phyloP scores from a whole-genome alignment of 2,113 vertebrate genomes.

The Sterna hirundo region DNA sequence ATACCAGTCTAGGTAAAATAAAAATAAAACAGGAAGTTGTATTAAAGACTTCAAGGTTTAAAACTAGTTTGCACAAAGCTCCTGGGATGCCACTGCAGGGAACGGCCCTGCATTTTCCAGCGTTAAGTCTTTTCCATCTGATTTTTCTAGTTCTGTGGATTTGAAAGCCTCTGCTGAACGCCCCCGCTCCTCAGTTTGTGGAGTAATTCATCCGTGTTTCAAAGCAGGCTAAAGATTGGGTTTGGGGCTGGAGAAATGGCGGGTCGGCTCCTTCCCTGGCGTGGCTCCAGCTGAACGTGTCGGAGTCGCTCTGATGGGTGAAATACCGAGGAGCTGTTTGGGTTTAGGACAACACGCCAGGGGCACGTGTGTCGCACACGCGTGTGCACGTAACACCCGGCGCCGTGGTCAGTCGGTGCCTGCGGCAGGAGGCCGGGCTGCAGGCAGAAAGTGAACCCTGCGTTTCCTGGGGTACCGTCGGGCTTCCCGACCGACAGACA shows the following conservation, averaged over 20 bases:
- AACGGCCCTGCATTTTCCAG: neutral
- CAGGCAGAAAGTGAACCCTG: neutral
- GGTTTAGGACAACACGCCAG: accelerated
- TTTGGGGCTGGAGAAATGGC: neutral
- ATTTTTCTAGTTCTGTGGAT: constrained; percentile 34
- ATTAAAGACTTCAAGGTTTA: constrained; percentile 29
- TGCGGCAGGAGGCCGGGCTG: accelerated
- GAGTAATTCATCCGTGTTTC: constrained; percentile 13
- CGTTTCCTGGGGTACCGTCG: neutral
- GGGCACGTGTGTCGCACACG: accelerated
- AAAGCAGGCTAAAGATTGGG: neutral
- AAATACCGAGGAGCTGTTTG: accelerated
- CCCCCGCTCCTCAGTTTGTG: neutral
- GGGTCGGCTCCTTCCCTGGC: neutral
- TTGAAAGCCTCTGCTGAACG: neutral
- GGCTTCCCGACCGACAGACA: neutral
- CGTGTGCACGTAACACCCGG: accelerated
- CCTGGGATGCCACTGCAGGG: neutral
- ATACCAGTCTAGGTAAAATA: constrained; percentile 37
- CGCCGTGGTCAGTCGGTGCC: accelerated
- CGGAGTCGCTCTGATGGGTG: accelerated
- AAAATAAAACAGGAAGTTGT: constrained; percentile 40
- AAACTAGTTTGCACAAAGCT: constrained; percentile 35
- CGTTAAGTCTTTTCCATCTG: constrained; percentile 29
- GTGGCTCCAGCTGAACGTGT: neutral